phyloP scores from a whole-genome alignment of 2,113 vertebrate species.

The Glaucidium brasilianum region DNA sequence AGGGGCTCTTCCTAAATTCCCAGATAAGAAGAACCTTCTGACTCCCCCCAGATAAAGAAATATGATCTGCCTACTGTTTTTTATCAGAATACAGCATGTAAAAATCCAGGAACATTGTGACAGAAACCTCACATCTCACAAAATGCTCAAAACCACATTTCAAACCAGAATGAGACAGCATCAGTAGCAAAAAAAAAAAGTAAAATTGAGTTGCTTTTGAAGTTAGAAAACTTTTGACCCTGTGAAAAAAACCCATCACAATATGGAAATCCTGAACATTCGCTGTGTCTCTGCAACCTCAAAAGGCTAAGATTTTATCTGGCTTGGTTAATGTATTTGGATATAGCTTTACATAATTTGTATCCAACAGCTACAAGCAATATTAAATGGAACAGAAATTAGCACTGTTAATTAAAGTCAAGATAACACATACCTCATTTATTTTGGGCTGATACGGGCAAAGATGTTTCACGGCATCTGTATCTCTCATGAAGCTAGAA shows the following conservation, averaged over 20 bases:
- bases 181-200: background rate
- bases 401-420: slow-evolving; percentile 1
- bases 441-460: background rate
- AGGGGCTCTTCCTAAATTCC: background rate
- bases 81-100: background rate
- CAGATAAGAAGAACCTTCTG: background rate
- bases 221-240: background rate
- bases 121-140: background rate
- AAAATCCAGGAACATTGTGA: background rate
- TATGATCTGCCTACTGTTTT: background rate
- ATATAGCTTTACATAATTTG: background rate
- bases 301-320: background rate
- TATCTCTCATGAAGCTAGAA: background rate
- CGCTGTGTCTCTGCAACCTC: background rate
- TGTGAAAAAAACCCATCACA: background rate
- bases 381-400: background rate
- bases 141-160: background rate
- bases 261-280: background rate
- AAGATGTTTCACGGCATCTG: fast-evolving
- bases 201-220: background rate
- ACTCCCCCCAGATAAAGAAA: background rate
- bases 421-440: background rate
- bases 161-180: background rate
- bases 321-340: background rate
- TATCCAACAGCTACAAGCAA: background rate